phyloP scores from a whole-genome alignment of 1,140 invertebrate genomes.

The Cotesia typhae region DNA sequence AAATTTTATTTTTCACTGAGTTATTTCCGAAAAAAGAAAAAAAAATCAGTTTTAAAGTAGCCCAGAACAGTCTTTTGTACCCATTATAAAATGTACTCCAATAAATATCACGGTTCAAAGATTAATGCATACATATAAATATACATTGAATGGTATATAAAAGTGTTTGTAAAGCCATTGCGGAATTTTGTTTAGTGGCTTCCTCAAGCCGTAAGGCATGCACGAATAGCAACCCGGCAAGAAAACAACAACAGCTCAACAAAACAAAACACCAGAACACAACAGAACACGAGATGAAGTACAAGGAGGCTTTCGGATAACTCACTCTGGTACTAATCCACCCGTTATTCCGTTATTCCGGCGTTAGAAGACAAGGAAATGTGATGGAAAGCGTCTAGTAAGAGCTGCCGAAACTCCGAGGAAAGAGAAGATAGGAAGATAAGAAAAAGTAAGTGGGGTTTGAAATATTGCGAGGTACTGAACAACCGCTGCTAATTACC shows the following conservation, averaged over 20 bases:
- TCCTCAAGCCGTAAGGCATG: neutral
- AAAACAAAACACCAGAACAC: slow-evolving; percentile 37
- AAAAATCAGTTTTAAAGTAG: no score
- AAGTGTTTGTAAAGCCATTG: neutral
- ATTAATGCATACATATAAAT: no score
- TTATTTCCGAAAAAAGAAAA: no score
- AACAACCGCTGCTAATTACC: slow-evolving; percentile 34
- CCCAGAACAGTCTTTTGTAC: no score
- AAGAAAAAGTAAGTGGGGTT: slow-evolving; percentile 6
- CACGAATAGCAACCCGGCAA: no score
- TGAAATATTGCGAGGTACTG: slow-evolving; percentile 29
- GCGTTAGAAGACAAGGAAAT: slow-evolving; percentile 19
- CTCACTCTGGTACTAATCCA: slow-evolving; percentile 41
- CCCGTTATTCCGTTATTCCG: slow-evolving; percentile 46
- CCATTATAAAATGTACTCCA: no score
- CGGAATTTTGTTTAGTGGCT: slow-evolving; percentile 18
- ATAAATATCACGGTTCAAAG: no score
- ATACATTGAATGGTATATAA: no score
- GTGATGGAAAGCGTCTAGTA: neutral
- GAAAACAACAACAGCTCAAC: neutral
- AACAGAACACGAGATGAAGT: slow-evolving; percentile 32
- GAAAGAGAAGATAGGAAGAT: neutral
- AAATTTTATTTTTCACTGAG: no score
- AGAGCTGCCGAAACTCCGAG: slow-evolving; percentile 13
- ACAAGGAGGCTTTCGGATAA: slow-evolving; percentile 43